Conservation (phyloP, 2,888 invertebrate genomes). For the Apodemia mormo region DNA sequence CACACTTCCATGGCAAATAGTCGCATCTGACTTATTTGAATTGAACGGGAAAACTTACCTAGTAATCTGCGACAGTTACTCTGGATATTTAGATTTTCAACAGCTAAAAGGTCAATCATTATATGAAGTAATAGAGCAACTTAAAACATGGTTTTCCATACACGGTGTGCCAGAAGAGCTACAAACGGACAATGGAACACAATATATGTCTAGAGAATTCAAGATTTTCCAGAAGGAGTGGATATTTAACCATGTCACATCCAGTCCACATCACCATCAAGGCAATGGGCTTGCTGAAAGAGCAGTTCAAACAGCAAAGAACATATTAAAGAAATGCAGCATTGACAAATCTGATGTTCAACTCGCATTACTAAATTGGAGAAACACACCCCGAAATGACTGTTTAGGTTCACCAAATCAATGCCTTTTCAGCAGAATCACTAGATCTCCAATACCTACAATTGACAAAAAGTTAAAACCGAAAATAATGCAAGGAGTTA, state of each 20-base stretch:
- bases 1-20: constrained; percentile 32
- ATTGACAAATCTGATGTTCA: constrained; percentile 30
- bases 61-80: constrained; percentile 21
- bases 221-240: constrained; percentile 25
- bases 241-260: constrained; percentile 33
- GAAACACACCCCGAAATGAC: constrained; percentile 33
- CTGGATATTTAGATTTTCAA: constrained; percentile 22
- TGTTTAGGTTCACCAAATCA: constrained; percentile 23
- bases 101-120: constrained; percentile 14
- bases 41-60: constrained; percentile 25
- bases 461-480: constrained; percentile 18
- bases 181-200: constrained; percentile 24
- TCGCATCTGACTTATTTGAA: constrained; percentile 30
- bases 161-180: constrained; percentile 31
- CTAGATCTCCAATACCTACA: constrained; percentile 30
- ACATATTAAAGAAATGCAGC: constrained; percentile 28
- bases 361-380: constrained; percentile 32
- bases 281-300: constrained; percentile 25
- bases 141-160: constrained; percentile 18
- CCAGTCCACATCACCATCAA: constrained; percentile 30
- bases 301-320: constrained; percentile 27
- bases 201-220: no score
- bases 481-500: constrained; percentile 27
- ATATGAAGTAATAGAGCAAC: constrained; percentile 17
- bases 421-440: constrained; percentile 35